Conservation (phyloP, 2,113 vertebrate species). For the Poicephalus meyeri region DNA sequence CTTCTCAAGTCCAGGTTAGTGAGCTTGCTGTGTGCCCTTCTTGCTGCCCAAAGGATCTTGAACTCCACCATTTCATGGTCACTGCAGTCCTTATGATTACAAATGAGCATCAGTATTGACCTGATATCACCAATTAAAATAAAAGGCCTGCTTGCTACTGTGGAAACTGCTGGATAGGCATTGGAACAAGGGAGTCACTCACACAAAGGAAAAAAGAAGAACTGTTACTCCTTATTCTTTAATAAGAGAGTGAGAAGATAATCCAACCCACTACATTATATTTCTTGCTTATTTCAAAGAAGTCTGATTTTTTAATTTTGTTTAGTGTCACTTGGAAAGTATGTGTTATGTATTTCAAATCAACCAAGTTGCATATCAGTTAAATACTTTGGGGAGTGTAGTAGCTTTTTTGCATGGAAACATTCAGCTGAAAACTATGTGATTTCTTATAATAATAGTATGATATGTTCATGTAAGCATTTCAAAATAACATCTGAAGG, state of each 20-base stretch:
- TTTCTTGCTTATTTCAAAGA: not conserved
- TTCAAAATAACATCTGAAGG: constrained; percentile 24
- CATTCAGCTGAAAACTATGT: not conserved
- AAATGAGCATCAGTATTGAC: not conserved
- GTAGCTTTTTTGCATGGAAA: not conserved
- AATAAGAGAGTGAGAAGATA: not conserved
- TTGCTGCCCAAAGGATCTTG: not conserved
- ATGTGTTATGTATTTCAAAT: not conserved
- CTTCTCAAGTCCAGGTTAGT: not conserved
- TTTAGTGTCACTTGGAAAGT: not conserved
- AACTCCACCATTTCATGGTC: not conserved
- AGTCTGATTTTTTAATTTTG: not conserved
- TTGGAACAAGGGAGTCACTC: not conserved
- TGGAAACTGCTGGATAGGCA: not conserved
- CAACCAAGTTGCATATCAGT: not conserved
- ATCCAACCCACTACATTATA: not conserved
- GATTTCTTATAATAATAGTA: not conserved
- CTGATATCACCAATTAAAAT: not conserved
- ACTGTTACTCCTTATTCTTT: not conserved
- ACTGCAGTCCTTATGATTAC: not conserved
- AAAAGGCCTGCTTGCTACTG: not conserved
- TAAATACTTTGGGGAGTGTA: not conserved
- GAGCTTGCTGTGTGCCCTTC: not conserved
- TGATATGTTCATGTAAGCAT: not conserved
- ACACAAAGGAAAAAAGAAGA: not conserved